These are phyloP conservation scores for Phylloscopus trochilus DNA, from an alignment of 2,113 vertebrate genomes.

Conservation along the genomic window DNA sequence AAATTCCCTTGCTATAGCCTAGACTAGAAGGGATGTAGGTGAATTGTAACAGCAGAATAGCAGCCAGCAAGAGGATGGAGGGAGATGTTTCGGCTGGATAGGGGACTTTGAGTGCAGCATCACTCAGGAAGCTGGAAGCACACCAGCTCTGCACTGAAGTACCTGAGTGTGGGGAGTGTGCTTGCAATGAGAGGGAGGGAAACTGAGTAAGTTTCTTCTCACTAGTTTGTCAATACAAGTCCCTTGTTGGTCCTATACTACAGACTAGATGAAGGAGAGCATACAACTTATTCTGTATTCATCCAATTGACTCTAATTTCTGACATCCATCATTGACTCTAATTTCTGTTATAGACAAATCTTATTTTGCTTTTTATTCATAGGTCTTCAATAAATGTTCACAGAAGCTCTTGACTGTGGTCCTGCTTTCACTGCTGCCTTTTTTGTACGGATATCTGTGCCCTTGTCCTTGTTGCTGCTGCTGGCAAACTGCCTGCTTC, in stretches of 20 bases:
- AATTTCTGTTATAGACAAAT: not conserved
- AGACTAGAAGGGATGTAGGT: not conserved
- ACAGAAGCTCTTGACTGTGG: not conserved
- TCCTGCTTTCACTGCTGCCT: not conserved
- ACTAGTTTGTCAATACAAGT: not conserved
- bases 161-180: not conserved
- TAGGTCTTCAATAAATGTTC: not conserved
- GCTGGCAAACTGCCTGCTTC: not conserved
- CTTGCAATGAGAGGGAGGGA: not conserved
- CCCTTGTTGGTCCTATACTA: not conserved
- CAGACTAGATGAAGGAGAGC: not conserved
- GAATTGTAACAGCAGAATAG: not conserved
- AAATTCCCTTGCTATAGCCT: not conserved
- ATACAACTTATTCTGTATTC: not conserved
- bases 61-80: not conserved
- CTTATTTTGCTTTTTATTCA: not conserved
- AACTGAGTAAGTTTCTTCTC: not conserved
- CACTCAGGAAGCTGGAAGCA: not conserved
- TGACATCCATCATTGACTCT: not conserved
- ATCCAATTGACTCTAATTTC: not conserved
- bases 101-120: accelerated
- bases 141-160: not conserved
- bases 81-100: not conserved
- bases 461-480: not conserved
- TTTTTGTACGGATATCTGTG: not conserved